Conservation (phyloP, 2,888 invertebrate species). For the Acleris literana region DNA sequence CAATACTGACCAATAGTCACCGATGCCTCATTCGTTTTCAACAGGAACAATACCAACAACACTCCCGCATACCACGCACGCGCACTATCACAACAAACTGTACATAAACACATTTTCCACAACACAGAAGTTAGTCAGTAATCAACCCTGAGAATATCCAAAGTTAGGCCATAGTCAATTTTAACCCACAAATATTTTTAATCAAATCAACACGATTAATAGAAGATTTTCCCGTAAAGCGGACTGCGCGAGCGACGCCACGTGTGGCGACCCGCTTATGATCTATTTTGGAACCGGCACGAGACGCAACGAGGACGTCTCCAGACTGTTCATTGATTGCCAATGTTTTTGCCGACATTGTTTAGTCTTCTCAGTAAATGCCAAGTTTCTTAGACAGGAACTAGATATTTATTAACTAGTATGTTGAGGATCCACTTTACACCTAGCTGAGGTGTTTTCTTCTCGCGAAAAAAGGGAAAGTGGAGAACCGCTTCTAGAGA, state of each 20-base stretch:
- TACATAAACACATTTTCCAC: slow-evolving; percentile 1
- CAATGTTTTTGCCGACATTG: slow-evolving; percentile 17
- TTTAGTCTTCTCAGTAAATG: slow-evolving; percentile 20
- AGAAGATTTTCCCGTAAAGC: neutral
- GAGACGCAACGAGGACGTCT: slow-evolving; percentile 30
- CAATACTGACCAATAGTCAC: neutral
- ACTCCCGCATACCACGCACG: neutral
- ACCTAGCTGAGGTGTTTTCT: no score
- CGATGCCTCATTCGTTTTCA: neutral
- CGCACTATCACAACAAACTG: neutral
- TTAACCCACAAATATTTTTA: neutral
- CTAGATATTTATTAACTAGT: neutral
- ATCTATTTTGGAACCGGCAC: slow-evolving; percentile 30
- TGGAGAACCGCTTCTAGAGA: no score
- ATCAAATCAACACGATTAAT: neutral
- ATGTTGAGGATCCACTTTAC: no score
- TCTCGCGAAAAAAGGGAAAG: no score
- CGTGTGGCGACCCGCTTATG: slow-evolving; percentile 35
- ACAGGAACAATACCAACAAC: slow-evolving; percentile 6
- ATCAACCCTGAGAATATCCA: neutral
- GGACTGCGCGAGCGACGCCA: slow-evolving; percentile 2
- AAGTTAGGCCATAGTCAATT: no score
- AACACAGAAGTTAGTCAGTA: neutral
- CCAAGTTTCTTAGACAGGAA: neutral
- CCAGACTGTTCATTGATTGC: slow-evolving; percentile 26